Base-by-base conservation (phyloP, 2,797 vertebrate genomes). In the Bufotes viridis region DNA sequence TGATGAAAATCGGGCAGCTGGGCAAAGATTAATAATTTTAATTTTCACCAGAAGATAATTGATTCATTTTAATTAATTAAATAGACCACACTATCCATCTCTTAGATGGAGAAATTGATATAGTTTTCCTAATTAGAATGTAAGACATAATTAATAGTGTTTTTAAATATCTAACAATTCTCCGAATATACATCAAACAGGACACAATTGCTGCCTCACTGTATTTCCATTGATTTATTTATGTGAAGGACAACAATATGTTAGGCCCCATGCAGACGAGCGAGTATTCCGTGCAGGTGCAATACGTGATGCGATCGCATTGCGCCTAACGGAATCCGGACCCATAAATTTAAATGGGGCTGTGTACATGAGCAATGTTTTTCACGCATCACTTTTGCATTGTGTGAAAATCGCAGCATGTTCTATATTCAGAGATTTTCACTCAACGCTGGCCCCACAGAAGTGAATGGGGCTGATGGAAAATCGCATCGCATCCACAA, bases 11-110 rank as follows among this genome's bases (percentile, higher is more conserved):
- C 82, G 85, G 61, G 65, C 82, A 81, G 76, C 82, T 88, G 82
- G 82, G 82, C 87, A 88, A 70, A 88, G 87, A 88, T 88, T 79
- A 88, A 88, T 85, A 88, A 85, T 85, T 88, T 81, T 85, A 85
- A 88, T 88, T 88, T 88, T 85, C 87, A 85, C 65, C 82, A 85
- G 76, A 85, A 88, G 87, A 88, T 85, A 88, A 88, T 88, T 88
- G 82, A 88, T 88, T 88, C 87, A 88, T 88, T 88, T 88, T 88
- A 88, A 81, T 88, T 88, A 88, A 85, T 88, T 84, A 81, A 81
- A 79, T 85, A 85, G 87, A 80, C 76, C 82, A 85, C 67, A 24
- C 82, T 80, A 88, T 88, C 78, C 67, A 88, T 88, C 87, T 88
- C 82, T 74, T 57, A 24, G 82, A 63, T 81, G 76, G 72, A 74